These are phyloP conservation scores for Apamea epomidion DNA, from an alignment of 2,888 invertebrate genomes.

Conservation along the genomic window DNA sequence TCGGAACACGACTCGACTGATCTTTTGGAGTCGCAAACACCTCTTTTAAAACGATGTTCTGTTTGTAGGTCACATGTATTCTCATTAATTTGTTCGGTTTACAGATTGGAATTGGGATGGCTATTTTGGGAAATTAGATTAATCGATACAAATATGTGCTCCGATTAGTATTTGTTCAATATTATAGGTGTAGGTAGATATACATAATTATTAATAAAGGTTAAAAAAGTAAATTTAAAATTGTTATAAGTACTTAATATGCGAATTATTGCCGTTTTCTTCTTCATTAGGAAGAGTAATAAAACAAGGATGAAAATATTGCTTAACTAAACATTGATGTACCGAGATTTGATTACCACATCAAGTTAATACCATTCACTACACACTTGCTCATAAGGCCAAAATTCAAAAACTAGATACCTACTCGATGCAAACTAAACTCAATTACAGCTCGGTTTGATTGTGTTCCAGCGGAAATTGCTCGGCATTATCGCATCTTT, in stretches of 20 bases:
- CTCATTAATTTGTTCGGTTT: slow-evolving; percentile 55
- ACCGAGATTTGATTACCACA: slow-evolving; percentile 32
- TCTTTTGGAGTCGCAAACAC: slow-evolving; percentile 54
- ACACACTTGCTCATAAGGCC: slow-evolving; percentile 28
- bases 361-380: slow-evolving; percentile 24
- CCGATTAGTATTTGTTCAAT: neutral
- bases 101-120: slow-evolving; percentile 22
- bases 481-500: slow-evolving; percentile 50
- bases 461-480: slow-evolving; percentile 57
- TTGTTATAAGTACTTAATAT: slow-evolving; percentile 3
- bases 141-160: slow-evolving; percentile 26
- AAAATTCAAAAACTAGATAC: slow-evolving; percentile 43
- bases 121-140: slow-evolving; percentile 31
- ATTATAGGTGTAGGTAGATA: neutral
- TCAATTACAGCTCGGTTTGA: slow-evolving; percentile 54
- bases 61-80: slow-evolving; percentile 60
- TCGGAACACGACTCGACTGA: slow-evolving; percentile 38
- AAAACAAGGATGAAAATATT: neutral
- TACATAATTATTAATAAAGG: neutral
- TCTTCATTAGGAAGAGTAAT: slow-evolving; percentile 6
- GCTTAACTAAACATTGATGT: neutral
- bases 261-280: neutral
- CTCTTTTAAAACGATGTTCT: slow-evolving; percentile 50
- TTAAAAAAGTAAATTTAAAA: neutral
- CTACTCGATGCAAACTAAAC: slow-evolving; percentile 49